Evolutionary conservation across 1,140 invertebrate genomes (phyloP), one percentile per base, ranked within the genome.

Genomic region (Octopus bimaculoides): DNA sequence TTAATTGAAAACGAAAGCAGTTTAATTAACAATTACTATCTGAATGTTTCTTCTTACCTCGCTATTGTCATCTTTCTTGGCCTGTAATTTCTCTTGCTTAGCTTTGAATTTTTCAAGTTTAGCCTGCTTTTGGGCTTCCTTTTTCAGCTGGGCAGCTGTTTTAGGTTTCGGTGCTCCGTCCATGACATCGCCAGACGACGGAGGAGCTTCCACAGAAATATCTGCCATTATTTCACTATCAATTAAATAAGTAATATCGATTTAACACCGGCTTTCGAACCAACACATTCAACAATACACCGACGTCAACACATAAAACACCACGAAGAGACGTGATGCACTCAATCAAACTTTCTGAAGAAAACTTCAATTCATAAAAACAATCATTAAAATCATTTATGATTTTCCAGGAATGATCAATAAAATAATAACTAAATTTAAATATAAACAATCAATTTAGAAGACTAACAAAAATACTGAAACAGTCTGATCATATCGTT

Each of bases 21-120:
- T 61, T 61, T 61, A 61, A 12, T 17, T 61, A 12, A 61, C 1
- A 61, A 12, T 61, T 61, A 61, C 56, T 12, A 61, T 61, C 9
- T 12, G 9, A 1, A 79, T 53, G 6, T 12, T 73, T 71, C 1
- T 69, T 52, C 54, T 83, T 79, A 69, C 71, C 81, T 80, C 81
- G 61, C 71, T 54, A 17, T 75, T 75, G 81, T 76, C 78, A 77
- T 10, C 80, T 73, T 75, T 83, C 82, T 12, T 80, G 54, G 78
- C 84, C 87, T 86, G 81, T 79, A 91, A 90, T 87, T 95, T 95
- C 87, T 87, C 94, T 87, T 96, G 92, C 88, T 98, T 98, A 78
- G 95, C 94, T 88, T 96, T 94, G 73, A 98, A 94, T 90, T 98
- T 98, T 82, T 96, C 96, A 8, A 87, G 78, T 82, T 89, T 90